Conservation (phyloP, 2,797 vertebrate species). For the Manis crassicaudata region DNA sequence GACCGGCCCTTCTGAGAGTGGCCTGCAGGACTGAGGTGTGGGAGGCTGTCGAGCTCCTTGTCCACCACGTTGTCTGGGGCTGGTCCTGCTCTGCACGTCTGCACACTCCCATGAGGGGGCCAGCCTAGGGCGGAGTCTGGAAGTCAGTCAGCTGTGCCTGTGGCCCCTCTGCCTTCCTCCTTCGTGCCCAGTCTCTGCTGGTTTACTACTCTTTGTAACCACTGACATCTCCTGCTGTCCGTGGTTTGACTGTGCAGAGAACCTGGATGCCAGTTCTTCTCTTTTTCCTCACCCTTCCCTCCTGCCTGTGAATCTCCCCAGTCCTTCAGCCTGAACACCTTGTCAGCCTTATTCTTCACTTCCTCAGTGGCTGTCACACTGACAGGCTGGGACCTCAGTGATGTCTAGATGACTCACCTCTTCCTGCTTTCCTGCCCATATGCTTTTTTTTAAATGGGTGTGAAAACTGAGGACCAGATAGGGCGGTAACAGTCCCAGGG, state of each 20-base stretch:
- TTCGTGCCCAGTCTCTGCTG: neutral
- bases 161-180: neutral
- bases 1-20: neutral
- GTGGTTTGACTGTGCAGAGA: neutral
- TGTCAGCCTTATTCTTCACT: neutral
- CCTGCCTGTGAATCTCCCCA: neutral
- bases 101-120: too few species aligned
- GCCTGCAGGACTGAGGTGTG: neutral
- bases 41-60: neutral
- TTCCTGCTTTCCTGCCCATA: neutral
- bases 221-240: neutral
- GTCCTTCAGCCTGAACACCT: neutral
- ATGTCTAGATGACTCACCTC: neutral
- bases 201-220: neutral
- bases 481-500: neutral
- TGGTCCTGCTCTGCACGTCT: neutral
- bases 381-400: neutral
- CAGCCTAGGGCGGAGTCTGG: neutral
- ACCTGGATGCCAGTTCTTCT: neutral
- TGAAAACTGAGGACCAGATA: neutral
- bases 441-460: neutral
- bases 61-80: accelerated
- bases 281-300: too few species aligned
- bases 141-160: neutral
- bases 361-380: neutral